Percentiles rank a stretch among this genome's conserved stretches.
phyloP scores from a whole-genome alignment of 2,113 vertebrate species.

The Sebastes schlegelii region DNA sequence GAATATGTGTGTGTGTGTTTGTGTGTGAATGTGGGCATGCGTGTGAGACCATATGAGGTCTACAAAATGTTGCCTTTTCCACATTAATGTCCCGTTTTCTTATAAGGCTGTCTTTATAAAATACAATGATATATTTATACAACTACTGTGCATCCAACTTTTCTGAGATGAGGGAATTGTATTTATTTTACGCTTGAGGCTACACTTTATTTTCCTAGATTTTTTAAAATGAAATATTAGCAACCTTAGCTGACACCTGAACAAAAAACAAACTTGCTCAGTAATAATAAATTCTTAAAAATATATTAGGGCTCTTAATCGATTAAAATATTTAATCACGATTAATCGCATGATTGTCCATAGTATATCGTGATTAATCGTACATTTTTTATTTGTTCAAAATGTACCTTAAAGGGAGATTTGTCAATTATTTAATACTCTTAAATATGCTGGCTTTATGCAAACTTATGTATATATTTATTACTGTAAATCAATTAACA shows the following conservation, averaged over 20 bases:
- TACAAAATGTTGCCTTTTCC: slow-evolving; percentile 19
- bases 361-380: no score
- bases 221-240: background rate
- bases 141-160: background rate
- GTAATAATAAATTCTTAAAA: background rate
- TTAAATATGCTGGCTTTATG: no score
- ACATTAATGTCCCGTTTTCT: background rate
- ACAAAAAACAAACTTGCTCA: background rate
- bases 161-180: background rate
- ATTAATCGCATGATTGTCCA: no score
- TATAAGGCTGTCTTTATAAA: background rate
- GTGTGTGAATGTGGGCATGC: slow-evolving; percentile 24
- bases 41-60: slow-evolving; percentile 30
- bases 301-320: no score
- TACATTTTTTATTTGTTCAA: no score
- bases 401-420: no score
- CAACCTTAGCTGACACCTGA: background rate
- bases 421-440: no score
- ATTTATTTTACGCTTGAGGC: background rate
- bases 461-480: no score
- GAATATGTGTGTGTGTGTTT: slow-evolving; percentile 50
- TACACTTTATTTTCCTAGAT: background rate
- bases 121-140: background rate
- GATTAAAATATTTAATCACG: no score
- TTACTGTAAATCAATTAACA: no score